These are phyloP conservation scores for Colistium nudipinnis DNA, from an alignment of 2,113 vertebrate genomes.

Conservation along the genomic window DNA sequence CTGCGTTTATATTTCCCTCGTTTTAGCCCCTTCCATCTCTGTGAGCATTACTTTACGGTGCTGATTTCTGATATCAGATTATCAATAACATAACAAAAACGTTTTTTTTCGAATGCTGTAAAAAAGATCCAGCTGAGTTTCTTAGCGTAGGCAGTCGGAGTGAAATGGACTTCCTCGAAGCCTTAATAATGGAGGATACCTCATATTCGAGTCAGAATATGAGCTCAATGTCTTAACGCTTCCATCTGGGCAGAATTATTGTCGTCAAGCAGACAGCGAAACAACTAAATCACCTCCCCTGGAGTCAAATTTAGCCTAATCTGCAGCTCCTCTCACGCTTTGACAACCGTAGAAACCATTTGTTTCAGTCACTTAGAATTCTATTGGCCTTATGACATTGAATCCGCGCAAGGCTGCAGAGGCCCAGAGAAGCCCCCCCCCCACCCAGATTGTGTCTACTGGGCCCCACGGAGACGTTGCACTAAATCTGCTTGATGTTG, in stretches of 20 bases:
- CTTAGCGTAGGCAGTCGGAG: conserved; percentile 24
- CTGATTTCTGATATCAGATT: conserved; percentile 23
- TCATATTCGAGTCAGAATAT: conserved; percentile 52
- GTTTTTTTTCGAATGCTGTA: conserved; percentile 26
- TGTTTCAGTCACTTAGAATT: conserved; percentile 59
- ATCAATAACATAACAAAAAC: conserved; percentile 23
- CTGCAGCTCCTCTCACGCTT: conserved; percentile 29
- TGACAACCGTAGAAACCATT: conserved; percentile 55
- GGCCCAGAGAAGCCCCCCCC: conserved; percentile 41
- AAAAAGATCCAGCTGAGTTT: conserved; percentile 35
- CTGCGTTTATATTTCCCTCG: conserved; percentile 10
- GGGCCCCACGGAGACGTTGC: conserved; percentile 47
- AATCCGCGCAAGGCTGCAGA: conserved; percentile 62
- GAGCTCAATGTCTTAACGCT: conserved; percentile 40
- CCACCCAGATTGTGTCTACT: conserved; percentile 53
- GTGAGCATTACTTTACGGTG: conserved; percentile 6
- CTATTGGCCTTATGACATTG: conserved; percentile 62
- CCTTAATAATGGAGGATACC: conserved; percentile 54
- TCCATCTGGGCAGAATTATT: conserved; percentile 38
- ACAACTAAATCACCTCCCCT: conserved; percentile 43
- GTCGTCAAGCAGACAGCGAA: conserved; percentile 40
- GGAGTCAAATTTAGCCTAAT: conserved; percentile 48
- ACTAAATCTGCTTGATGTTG: conserved; percentile 68
- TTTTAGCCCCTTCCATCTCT: neutral
- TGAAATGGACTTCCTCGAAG: conserved; percentile 39